A percentile compares a stretch with the other conserved stretches of the same genome.
Conservation (phyloP, 2,113 vertebrate species). For the Pterocles gutturalis region DNA sequence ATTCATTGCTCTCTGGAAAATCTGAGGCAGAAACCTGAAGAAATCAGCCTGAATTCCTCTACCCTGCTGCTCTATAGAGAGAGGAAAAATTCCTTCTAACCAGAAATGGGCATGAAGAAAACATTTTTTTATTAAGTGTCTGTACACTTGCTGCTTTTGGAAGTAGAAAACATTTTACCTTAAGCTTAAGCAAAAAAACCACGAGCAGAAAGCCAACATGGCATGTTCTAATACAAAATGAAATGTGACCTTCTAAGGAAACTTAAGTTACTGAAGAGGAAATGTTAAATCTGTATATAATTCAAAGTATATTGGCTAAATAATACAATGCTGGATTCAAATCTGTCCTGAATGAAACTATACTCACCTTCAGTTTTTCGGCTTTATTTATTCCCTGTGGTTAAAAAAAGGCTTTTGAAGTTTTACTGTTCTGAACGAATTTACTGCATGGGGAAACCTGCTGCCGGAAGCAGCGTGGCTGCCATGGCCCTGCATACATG, state of each 20-base stretch:
- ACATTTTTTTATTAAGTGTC: background rate
- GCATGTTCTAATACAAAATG: conserved; percentile 54
- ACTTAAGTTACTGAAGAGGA: background rate
- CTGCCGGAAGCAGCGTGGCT: background rate
- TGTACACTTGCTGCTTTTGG: background rate
- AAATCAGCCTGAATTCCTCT: background rate
- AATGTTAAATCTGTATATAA: conserved; percentile 39
- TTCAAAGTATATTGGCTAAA: background rate
- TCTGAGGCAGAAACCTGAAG: background rate
- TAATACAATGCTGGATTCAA: background rate
- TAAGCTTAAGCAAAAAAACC: conserved; percentile 2
- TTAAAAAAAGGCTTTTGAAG: background rate
- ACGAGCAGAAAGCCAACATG: background rate
- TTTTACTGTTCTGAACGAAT: background rate
- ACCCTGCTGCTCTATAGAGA: background rate
- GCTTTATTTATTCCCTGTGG: background rate
- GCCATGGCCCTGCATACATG: accelerated
- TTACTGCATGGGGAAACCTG: background rate
- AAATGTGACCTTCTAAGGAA: conserved; percentile 56
- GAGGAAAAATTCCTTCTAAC: background rate
- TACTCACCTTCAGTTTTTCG: background rate
- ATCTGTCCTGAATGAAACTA: background rate
- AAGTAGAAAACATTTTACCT: conserved; percentile 34
- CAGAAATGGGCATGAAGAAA: background rate
- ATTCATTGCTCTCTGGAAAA: background rate